These are phyloP conservation scores for Vanacampus margaritifer DNA, from an alignment of 2,113 vertebrate genomes.

Conservation along the genomic window DNA sequence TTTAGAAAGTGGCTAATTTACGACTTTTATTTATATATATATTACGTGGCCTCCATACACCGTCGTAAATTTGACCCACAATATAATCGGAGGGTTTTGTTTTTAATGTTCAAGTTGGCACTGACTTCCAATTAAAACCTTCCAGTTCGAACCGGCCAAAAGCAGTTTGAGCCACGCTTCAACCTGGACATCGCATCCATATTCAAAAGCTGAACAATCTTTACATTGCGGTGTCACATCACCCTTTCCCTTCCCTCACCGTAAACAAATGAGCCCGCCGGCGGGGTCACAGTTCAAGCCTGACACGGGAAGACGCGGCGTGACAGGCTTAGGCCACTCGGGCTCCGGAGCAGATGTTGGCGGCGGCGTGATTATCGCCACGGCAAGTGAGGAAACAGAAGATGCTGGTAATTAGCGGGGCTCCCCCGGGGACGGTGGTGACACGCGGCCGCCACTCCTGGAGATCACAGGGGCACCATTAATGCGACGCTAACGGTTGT, in stretches of 20 bases:
- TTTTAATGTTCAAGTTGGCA: neutral
- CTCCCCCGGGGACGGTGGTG: constrained; percentile 94
- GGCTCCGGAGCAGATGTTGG: constrained; percentile 93
- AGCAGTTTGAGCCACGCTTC: neutral
- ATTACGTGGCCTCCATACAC: too few species aligned
- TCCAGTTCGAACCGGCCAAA: neutral
- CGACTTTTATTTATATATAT: too few species aligned
- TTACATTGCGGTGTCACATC: constrained; percentile 72
- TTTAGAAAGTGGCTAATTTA: too few species aligned
- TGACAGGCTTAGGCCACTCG: constrained; percentile 89
- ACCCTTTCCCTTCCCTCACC: constrained; percentile 59
- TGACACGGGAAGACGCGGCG: constrained; percentile 81
- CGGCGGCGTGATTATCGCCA: constrained; percentile 92
- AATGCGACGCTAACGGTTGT: constrained; percentile 98
- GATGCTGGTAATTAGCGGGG: constrained; percentile 98
- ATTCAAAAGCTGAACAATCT: constrained; percentile 76
- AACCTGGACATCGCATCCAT: constrained; percentile 35
- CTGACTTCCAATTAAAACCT: neutral
- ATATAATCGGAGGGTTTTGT: too few species aligned
- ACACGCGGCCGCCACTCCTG: constrained; percentile 92
- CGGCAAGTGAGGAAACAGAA: constrained; percentile 82
- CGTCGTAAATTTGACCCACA: too few species aligned
- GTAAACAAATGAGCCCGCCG: constrained; percentile 90
- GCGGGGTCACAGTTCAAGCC: constrained; percentile 84
- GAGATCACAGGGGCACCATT: constrained; percentile 95